A percentile compares a stretch with the other conserved stretches of the same genome.
These are phyloP conservation scores for Azorinus chamasolen DNA, from an alignment of 2,888 invertebrate genomes.

Conservation along the genomic window DNA sequence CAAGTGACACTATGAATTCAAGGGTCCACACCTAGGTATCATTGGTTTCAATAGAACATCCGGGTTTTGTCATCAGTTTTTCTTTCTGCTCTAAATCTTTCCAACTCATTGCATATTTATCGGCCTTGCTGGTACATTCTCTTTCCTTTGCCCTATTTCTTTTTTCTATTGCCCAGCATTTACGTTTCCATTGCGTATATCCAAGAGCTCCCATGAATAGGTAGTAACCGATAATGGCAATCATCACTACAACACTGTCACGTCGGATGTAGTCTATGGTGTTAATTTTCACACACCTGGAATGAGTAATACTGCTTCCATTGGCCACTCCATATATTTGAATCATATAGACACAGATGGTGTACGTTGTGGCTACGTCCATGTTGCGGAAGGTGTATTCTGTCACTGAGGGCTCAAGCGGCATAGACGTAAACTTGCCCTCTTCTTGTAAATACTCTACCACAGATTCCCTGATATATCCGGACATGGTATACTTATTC, in stretches of 20 bases:
- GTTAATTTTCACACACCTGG: slow-evolving; percentile 62
- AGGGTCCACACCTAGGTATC: no score
- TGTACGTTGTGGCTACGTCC: slow-evolving; percentile 48
- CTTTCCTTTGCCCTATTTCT: slow-evolving; percentile 19
- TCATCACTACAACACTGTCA: slow-evolving; percentile 63
- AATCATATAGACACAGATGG: slow-evolving; percentile 55
- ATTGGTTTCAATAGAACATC: slow-evolving; percentile 53
- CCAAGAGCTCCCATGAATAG: slow-evolving; percentile 57
- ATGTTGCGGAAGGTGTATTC: slow-evolving; percentile 51
- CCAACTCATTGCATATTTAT: slow-evolving; percentile 35
- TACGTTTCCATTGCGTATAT: slow-evolving; percentile 64
- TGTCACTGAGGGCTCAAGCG: slow-evolving; percentile 25
- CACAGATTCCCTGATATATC: slow-evolving; percentile 36
- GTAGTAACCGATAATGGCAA: slow-evolving; percentile 62
- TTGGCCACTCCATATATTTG: slow-evolving; percentile 46
- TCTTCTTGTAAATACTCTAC: slow-evolving; percentile 57
- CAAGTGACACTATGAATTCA: no score
- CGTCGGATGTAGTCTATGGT: slow-evolving; percentile 64
- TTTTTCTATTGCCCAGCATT: slow-evolving; percentile 34
- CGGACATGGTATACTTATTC: slow-evolving; percentile 27
- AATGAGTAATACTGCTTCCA: slow-evolving; percentile 53
- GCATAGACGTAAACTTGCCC: slow-evolving; percentile 57
- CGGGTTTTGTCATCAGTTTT: slow-evolving; percentile 38
- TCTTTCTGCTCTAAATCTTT: slow-evolving; percentile 52
- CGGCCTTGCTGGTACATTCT: background rate